Percentiles rank a stretch among this genome's conserved stretches.
These are phyloP conservation scores for Mesocentrotus franciscanus DNA, from an alignment of 53 echinoderm and acorn worm genomes.

Conservation along the genomic window DNA sequence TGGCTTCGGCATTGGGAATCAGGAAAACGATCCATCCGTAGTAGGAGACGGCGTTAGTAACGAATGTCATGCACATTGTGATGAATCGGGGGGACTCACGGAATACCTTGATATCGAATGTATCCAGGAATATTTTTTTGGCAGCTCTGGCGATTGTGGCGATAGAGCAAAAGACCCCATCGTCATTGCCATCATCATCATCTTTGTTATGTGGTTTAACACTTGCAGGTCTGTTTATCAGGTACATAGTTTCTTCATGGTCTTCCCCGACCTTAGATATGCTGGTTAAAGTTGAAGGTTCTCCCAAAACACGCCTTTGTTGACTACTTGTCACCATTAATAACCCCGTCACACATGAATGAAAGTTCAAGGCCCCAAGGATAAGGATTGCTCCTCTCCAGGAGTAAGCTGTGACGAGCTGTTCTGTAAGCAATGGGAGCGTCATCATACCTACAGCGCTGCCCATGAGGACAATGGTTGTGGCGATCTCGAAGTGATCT, in stretches of 20 bases:
- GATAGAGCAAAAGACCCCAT: not conserved
- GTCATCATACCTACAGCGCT: not conserved
- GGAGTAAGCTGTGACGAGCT: not conserved
- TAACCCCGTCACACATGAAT: not conserved
- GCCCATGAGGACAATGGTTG: not conserved
- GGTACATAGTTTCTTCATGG: not conserved
- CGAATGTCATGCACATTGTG: not conserved
- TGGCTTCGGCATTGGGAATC: not conserved
- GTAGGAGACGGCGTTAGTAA: not conserved
- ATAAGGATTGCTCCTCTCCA: conserved; percentile 11
- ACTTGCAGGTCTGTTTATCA: not conserved
- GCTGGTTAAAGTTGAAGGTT: no score
- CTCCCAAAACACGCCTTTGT: not conserved
- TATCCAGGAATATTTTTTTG: not conserved
- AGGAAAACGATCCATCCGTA: not conserved
- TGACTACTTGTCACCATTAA: not conserved
- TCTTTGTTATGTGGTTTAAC: not conserved
- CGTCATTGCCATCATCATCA: not conserved
- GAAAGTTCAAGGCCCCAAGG: conserved; percentile 1
- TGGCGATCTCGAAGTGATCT: not conserved
- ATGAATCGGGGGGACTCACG: not conserved
- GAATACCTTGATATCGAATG: not conserved
- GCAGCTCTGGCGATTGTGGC: not conserved
- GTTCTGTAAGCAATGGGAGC: not conserved
- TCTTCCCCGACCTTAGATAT: not conserved